Evolutionary conservation across 2,113 vertebrate species (phyloP), one percentile per base, ranked within the genome.

Genomic region (Chlorodrepanis virens): DNA sequence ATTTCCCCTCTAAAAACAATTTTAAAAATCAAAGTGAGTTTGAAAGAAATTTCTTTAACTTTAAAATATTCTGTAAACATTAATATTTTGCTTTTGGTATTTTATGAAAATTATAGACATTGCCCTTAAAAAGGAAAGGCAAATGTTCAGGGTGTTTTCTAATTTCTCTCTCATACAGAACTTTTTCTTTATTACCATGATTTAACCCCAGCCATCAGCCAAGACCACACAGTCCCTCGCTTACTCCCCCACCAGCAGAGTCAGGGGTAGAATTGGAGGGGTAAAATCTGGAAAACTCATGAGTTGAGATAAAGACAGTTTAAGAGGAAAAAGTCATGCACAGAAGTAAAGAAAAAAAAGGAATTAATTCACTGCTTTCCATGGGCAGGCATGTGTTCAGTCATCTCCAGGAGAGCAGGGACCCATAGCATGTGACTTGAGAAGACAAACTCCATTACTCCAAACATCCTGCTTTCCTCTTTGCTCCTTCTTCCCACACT

Each of bases 191-290:
- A 28, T 39, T 69, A 5, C 10, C 6, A 4, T 27, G 31, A 40
- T 69, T 83, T 61, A 76, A 69, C 29, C 4, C 16, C 39, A 61
- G 25, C 16, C 47, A 27, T 45, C 29, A 40, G 13, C 11, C n/a
- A 54, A 68, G 14, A 21, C 25, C 5, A 40, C 0, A 0, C 9
- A 31, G 5, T 4, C 6, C 11, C 29, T 76, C 0, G 0, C 16
- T 75, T 6, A 54, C 14, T 49, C 18, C 4, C 4, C 10, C 12
- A 49, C 6, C 16, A 42, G n/a, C 8, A 33, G 11, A 68, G 47
- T 4, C 0, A 0, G 6, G 10, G 35, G 11, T 33, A 47, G 29
- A 76, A 76, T 1, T 45, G 3, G 25, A 49, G 54, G 29, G 4
- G 17, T 69, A 54, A 54, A 60, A 90, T 17, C 12, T 47, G 22